Percentiles rank a stretch among this genome's conserved stretches.
phyloP scores from a whole-genome alignment of 2,797 vertebrate species.

The Centropyge bicolor region DNA sequence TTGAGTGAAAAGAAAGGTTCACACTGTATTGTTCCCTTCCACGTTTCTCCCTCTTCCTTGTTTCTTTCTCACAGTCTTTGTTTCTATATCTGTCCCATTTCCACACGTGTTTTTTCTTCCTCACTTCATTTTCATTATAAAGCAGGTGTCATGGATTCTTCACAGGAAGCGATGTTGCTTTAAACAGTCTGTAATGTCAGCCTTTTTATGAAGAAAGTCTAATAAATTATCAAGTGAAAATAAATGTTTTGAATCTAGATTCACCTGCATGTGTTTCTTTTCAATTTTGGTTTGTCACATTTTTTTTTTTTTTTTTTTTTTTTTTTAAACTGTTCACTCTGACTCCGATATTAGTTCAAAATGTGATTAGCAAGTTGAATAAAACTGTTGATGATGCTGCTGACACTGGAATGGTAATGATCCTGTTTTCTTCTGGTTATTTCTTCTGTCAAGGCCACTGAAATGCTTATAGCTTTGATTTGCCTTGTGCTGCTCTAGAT shows the following conservation, averaged over 20 bases:
- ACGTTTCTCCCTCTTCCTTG: conserved; percentile 48
- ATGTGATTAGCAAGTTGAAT: conserved; percentile 60
- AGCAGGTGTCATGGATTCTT: conserved; percentile 73
- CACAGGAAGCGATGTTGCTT: conserved; percentile 73
- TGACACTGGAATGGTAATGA: conserved; percentile 53
- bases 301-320: conserved; percentile 36
- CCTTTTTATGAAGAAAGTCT: conserved; percentile 85
- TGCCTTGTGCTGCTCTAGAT: conserved; percentile 12
- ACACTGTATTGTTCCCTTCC: conserved; percentile 60
- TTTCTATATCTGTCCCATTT: conserved; percentile 70
- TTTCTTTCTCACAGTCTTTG: conserved; percentile 67
- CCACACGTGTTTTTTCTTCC: conserved; percentile 64
- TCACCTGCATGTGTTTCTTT: conserved; percentile 86
- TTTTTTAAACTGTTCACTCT: conserved; percentile 56
- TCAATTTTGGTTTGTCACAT: conserved; percentile 76
- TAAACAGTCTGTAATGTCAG: conserved; percentile 85
- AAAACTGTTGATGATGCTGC: conserved; percentile 62
- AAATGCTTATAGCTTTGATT: conserved; percentile 10
- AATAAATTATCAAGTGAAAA: conserved; percentile 89
- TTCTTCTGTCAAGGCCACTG: conserved; percentile 26
- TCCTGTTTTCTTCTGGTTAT: conserved; percentile 56
- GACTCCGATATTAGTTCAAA: conserved; percentile 41
- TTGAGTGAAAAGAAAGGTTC: conserved; percentile 54
- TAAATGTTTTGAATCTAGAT: conserved; percentile 85
- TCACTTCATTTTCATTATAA: conserved; percentile 67